These are phyloP conservation scores for Mactra quadrangularis DNA, from an alignment of 1,140 invertebrate genomes.

Conservation along the genomic window DNA sequence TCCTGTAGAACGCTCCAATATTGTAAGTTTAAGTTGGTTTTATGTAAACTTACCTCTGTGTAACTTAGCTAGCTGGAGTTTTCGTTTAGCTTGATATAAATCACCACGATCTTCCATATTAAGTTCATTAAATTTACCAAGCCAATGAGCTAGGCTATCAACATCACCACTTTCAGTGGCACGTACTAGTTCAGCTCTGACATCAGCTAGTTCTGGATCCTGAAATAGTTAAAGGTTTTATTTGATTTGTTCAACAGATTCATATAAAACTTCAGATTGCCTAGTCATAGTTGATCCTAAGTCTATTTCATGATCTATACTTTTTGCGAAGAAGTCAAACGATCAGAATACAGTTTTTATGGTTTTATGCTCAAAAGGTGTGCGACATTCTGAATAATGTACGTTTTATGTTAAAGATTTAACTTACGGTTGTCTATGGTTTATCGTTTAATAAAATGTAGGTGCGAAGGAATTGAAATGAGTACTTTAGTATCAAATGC, in stretches of 20 bases:
- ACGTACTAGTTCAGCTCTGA: slow-evolving; percentile 44
- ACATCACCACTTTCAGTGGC: slow-evolving; percentile 53
- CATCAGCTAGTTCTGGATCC: slow-evolving; percentile 59
- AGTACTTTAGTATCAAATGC: too few relatives aligned
- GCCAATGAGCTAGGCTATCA: slow-evolving; percentile 41
- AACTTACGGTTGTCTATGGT: too few relatives aligned
- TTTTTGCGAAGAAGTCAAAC: neutral
- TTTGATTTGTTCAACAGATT: neutral
- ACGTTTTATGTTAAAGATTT: too few relatives aligned
- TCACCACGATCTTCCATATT: slow-evolving; percentile 66
- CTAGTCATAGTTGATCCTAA: too few relatives aligned
- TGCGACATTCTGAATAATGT: too few relatives aligned
- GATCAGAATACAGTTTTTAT: neutral
- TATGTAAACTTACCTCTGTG: slow-evolving; percentile 65
- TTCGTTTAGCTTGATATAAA: slow-evolving; percentile 50
- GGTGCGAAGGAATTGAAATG: too few relatives aligned
- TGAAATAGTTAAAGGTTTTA: neutral
- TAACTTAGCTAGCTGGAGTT: slow-evolving; percentile 35
- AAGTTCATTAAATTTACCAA: slow-evolving; percentile 51
- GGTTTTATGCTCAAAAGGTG: neutral
- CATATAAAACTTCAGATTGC: neutral
- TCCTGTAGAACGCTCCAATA: too few relatives aligned
- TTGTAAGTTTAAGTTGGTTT: too few relatives aligned
- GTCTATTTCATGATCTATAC: too few relatives aligned
- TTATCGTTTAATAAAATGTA: too few relatives aligned